Percentiles rank a stretch among this genome's conserved stretches.
Evolutionary conservation across 1,140 invertebrate species (phyloP).

Genomic region (Neodiprion virginianus): DNA sequence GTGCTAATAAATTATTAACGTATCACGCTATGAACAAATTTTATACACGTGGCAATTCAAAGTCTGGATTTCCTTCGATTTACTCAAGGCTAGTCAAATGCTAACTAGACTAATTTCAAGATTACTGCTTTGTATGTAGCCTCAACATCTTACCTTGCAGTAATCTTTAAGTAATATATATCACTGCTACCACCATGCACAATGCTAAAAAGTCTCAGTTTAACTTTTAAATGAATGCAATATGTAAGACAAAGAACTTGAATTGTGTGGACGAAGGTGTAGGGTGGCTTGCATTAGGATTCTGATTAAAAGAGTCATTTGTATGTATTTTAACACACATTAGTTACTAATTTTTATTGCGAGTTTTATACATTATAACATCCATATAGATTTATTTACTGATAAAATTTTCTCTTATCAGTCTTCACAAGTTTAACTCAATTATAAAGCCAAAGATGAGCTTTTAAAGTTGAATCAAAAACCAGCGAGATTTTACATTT

Average conservation of each 20-base stretch:
- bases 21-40: neutral
- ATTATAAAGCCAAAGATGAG: no score
- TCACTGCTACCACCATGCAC: neutral
- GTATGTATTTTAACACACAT: no score
- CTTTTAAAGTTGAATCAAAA: neutral
- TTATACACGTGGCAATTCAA: neutral
- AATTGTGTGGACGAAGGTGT: neutral
- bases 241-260: neutral
- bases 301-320: neutral
- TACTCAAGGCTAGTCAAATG: neutral
- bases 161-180: slow-evolving; percentile 2
- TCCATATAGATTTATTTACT: no score
- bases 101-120: slow-evolving; percentile 1
- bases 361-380: no score
- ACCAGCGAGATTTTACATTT: no score
- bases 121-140: neutral
- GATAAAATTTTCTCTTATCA: neutral
- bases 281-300: neutral
- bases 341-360: no score
- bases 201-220: neutral
- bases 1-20: neutral
- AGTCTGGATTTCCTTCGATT: neutral
- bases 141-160: neutral
- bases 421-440: neutral
- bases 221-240: neutral